A percentile compares a stretch with the other conserved stretches of the same genome.
These are phyloP conservation scores for Orthosia gracilis DNA, from an alignment of 2,888 invertebrate genomes.

Conservation along the genomic window DNA sequence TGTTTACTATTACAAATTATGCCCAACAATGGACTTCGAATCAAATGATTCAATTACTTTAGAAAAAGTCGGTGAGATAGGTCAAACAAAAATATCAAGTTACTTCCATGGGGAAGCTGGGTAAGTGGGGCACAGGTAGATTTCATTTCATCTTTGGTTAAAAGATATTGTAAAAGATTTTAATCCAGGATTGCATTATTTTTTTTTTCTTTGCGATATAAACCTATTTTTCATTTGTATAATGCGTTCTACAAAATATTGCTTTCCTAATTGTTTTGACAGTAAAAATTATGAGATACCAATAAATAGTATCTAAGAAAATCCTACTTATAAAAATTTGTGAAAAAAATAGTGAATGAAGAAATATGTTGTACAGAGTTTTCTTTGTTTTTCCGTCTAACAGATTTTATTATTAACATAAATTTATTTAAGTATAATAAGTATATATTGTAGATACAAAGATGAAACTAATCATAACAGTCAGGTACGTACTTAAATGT, in stretches of 20 bases:
- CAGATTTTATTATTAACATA: background rate
- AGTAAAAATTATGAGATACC: background rate
- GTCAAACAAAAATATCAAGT: conserved; percentile 85
- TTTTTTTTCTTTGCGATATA: too few relatives aligned
- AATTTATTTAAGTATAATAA: too few relatives aligned
- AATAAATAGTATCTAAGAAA: background rate
- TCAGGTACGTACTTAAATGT: too few relatives aligned
- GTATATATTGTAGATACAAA: background rate
- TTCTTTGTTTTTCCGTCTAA: background rate
- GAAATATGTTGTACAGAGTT: background rate
- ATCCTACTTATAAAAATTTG: too few relatives aligned
- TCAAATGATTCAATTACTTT: conserved; percentile 78
- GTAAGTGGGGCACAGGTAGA: conserved; percentile 56
- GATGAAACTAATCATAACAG: background rate
- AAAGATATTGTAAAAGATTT: background rate
- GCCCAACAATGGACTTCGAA: conserved; percentile 77
- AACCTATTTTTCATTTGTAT: background rate
- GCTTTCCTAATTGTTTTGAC: background rate
- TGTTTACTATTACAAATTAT: conserved; percentile 90
- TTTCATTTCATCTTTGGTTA: conserved; percentile 26
- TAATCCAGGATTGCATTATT: background rate
- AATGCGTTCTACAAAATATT: background rate
- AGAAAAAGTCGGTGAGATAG: conserved; percentile 70
- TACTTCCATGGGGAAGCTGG: conserved; percentile 72
- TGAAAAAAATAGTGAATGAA: background rate